Conservation (phyloP, 1,140 invertebrate species). For the Drosophila ananassae region DNA sequence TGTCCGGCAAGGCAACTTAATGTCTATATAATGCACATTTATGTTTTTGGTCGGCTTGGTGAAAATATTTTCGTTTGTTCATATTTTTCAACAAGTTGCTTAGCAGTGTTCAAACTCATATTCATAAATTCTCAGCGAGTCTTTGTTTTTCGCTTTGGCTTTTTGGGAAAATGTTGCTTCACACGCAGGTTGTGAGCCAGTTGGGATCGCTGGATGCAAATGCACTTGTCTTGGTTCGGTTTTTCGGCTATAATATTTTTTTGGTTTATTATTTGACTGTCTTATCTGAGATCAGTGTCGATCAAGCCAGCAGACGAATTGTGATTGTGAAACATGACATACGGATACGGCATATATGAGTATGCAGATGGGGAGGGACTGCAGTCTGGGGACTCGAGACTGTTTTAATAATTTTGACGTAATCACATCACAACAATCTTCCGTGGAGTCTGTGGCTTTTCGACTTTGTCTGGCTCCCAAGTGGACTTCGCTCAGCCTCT, state of each 20-base stretch:
- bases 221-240: slow-evolving; percentile 68
- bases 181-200: slow-evolving; percentile 46
- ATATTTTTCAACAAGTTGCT: slow-evolving; percentile 79
- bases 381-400: slow-evolving; percentile 46
- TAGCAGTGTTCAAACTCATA: slow-evolving; percentile 30
- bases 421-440: slow-evolving; percentile 80
- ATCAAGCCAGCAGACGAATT: slow-evolving; percentile 76
- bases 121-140: slow-evolving; percentile 32
- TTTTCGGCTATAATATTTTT: slow-evolving; percentile 40
- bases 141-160: slow-evolving; percentile 1
- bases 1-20: slow-evolving; percentile 31
- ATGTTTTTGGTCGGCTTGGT: slow-evolving; percentile 39
- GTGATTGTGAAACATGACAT: slow-evolving; percentile 74
- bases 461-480: slow-evolving; percentile 58
- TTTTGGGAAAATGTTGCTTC: slow-evolving; percentile 66
- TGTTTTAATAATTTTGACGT: slow-evolving; percentile 82
- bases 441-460: slow-evolving; percentile 32
- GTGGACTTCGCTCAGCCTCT: slow-evolving; percentile 45
- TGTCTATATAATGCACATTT: slow-evolving; percentile 71
- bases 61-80: slow-evolving; percentile 70
- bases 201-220: slow-evolving; percentile 57
- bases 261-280: slow-evolving; percentile 58
- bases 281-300: slow-evolving; percentile 80
- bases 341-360: slow-evolving; percentile 23
- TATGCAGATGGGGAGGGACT: slow-evolving; percentile 12